Evolutionary conservation across 2,113 vertebrate species (phyloP).

Genomic region (Lagenorhynchus albirostris): DNA sequence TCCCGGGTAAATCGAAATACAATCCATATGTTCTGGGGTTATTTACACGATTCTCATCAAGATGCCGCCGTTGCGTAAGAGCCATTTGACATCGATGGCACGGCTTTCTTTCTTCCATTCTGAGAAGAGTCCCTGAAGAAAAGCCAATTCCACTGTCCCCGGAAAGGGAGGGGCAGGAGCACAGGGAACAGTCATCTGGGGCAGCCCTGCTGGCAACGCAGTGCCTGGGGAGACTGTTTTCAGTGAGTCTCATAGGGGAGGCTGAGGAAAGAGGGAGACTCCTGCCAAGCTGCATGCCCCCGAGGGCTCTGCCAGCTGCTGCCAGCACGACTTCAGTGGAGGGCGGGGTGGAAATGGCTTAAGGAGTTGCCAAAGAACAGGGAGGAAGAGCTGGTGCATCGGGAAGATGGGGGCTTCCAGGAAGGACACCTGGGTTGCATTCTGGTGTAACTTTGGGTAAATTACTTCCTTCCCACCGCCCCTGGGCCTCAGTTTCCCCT

Average conservation of each 20-base stretch:
- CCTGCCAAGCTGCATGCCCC: neutral
- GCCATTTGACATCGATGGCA: neutral
- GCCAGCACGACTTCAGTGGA: neutral
- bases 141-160: neutral
- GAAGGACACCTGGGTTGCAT: neutral
- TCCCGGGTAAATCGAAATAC: slow-evolving; percentile 40
- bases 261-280: fast-evolving
- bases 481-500: neutral
- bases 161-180: neutral
- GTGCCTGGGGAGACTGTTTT: neutral
- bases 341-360: neutral
- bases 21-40: neutral
- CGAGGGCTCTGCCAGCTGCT: neutral
- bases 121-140: slow-evolving; percentile 21
- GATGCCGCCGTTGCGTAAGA: slow-evolving; percentile 31
- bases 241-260: neutral
- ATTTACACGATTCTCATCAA: slow-evolving; percentile 36
- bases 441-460: neutral
- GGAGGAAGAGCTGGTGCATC: too few species aligned
- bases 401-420: neutral
- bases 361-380: neutral
- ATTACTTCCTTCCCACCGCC: neutral
- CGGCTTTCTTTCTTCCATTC: slow-evolving; percentile 34
- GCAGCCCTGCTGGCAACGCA: too few species aligned
- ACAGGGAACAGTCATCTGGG: neutral